phyloP scores from a whole-genome alignment of 2,113 vertebrate species.

The Cynoglossus semilaevis region DNA sequence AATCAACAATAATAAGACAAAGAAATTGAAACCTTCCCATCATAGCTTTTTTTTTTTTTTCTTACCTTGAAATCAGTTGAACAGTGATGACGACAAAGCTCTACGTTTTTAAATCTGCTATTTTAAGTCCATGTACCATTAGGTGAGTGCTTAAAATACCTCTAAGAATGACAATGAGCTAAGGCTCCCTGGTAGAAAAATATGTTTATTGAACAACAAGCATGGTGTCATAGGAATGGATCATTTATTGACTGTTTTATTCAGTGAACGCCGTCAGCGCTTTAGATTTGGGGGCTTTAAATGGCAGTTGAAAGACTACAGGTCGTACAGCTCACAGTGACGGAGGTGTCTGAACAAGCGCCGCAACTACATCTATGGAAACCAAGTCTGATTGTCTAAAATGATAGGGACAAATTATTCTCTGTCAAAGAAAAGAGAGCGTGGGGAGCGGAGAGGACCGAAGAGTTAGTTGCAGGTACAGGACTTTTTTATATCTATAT shows the following conservation, averaged over 20 bases:
- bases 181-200: constrained; percentile 86
- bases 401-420: constrained; percentile 52
- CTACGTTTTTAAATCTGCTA: constrained; percentile 6
- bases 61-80: constrained; percentile 66
- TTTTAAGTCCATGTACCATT: not conserved
- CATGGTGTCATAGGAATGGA: constrained; percentile 69
- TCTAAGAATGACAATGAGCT: constrained; percentile 62
- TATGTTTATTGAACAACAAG: constrained; percentile 88
- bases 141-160: constrained; percentile 1
- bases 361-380: constrained; percentile 41
- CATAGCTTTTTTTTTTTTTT: not conserved
- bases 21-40: not conserved
- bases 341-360: constrained; percentile 26
- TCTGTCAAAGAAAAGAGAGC: constrained; percentile 56
- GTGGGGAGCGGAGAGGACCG: constrained; percentile 33
- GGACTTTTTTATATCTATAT: constrained; percentile 26
- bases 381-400: constrained; percentile 53
- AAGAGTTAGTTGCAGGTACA: constrained; percentile 56
- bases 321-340: constrained; percentile 46
- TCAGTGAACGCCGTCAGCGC: constrained; percentile 37
- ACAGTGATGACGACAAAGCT: constrained; percentile 13
- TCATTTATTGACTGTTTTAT: constrained; percentile 66
- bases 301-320: constrained; percentile 43
- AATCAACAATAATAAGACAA: not conserved
- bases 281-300: constrained; percentile 28